Percentiles rank a stretch among this genome's conserved stretches.
phyloP scores from a whole-genome alignment of 1,140 invertebrate species.

The Lycorma delicatula region DNA sequence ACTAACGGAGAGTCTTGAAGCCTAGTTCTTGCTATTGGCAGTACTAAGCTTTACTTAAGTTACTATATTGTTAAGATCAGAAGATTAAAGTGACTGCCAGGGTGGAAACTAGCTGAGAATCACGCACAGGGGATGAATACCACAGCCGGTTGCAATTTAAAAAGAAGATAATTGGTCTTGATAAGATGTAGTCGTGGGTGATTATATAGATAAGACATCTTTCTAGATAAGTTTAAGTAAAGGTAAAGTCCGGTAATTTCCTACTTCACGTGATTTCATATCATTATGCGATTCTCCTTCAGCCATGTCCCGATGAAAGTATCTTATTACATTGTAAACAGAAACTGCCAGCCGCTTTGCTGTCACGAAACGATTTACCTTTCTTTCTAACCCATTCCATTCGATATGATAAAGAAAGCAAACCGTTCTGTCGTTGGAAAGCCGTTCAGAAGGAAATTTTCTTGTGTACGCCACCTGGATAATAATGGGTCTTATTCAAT shows the following conservation, averaged over 20 bases:
- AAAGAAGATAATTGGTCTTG: not conserved
- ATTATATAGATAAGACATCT: slow-evolving; percentile 3
- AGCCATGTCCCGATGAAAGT: slow-evolving; percentile 5
- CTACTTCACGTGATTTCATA: slow-evolving; percentile 2
- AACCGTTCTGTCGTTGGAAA: too few species aligned
- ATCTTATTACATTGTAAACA: slow-evolving; percentile 1
- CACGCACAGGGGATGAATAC: slow-evolving; percentile 3
- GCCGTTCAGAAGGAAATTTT: too few species aligned
- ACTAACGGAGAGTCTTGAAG: too few species aligned
- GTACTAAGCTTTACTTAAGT: too few species aligned
- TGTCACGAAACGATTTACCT: not conserved
- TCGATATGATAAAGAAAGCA: too few species aligned
- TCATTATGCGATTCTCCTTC: slow-evolving; percentile 3
- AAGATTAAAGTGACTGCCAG: too few species aligned
- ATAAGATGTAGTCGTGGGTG: not conserved
- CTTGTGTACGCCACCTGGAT: too few species aligned
- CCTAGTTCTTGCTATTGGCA: too few species aligned
- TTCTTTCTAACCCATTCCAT: not conserved
- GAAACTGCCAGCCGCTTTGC: too few species aligned
- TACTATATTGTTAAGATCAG: too few species aligned
- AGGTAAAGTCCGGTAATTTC: not conserved
- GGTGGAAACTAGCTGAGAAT: slow-evolving; percentile 2
- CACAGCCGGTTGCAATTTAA: not conserved
- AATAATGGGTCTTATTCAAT: too few species aligned
- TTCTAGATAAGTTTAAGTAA: not conserved